Evolutionary conservation across 2,888 invertebrate species (phyloP), one percentile per base, ranked within the genome.

Genomic region (Tiphia femorata): DNA sequence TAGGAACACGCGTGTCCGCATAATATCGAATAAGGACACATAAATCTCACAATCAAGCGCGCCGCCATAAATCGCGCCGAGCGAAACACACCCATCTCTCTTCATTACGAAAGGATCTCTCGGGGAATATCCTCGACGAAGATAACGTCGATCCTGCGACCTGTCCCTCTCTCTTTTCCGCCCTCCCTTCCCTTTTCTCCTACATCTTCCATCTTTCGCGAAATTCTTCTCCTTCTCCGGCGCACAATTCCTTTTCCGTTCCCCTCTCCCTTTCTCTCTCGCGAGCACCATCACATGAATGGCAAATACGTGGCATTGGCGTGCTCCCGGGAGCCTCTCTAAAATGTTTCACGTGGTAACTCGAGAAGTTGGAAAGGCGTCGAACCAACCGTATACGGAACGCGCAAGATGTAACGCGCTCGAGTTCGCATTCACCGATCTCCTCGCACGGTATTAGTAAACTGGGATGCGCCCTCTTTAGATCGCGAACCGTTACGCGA

Each of bases 61-160:
- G 55, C 38, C 40, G 46, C 33, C 47, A 59, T 64, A 64, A 64
- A 64, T 59, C 58, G 38, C 42, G 54, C 25, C 48, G 55, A 55
- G 64, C 50, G 54, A 54, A 54, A 59, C 64, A 64, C 64, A 51
- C 64, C 64, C 64, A 55, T 64, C 51, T 38, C 41, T 59, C 55
- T 42, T 64, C 55, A 38, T 64, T 59, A 59, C 49, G 64, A 64
- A 54, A 51, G 58, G 54, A 64, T 58, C 53, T n/a, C n/a, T n/a
- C n/a, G n/a, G 52, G 55, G 37, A 38, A 51, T 58, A 52, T 49
- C 47, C 38, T 48, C 14, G 29, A 17, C 30, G 40, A 23, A 41
- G 57, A 54, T 51, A 54, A 61, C 38, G 53, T 46, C 48, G 37
- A 50, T 57, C 37, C 38, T 21, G 33, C 29, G 10, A n/a, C n/a